Evolutionary conservation across 2,113 vertebrate genomes (phyloP), one percentile per base, ranked within the genome.

Genomic region (Sterna hirundo): DNA sequence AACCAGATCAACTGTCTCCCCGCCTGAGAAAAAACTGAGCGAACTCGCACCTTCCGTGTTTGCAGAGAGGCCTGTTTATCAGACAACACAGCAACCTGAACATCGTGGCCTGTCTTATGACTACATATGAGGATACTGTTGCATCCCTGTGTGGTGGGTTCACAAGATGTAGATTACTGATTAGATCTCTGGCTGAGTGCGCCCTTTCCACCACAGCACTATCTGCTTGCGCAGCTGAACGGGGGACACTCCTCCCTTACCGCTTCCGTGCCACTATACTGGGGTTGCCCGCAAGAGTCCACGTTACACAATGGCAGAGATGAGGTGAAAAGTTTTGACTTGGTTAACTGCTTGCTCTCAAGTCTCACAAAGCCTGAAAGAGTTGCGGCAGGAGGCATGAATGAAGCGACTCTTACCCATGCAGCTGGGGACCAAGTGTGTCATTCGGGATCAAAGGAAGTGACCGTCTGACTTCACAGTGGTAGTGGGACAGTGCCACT

Each of bases 41-140:
- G 52, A 68, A 85, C 12, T 47, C 0, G 0, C 40, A 60, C 18
- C 46, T 71, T 15, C 15, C 25, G 2, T 0, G 1, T n/a, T 54
- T 54, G 52, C 54, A 62, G 51, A 64, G 26, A 69, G 52, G 18
- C 47, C 72, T 30, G 23, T n/a, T n/a, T 16, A 51, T 25, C 38
- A 71, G 69, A 75, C 65, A 78, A 14, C 65, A 32, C 11, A 58
- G 44, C 26, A 55, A 71, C 13, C 7, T 0, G 4, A 58, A 51
- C 36, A 29, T 2, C 3, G 11, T 9, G 20, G 11, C 7, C 1
- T n/a, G 46, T 42, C 81, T 46, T 51, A 19, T 0, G 0, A 40
- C 60, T 60, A n/a, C 11, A 4, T 49, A 40, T 3, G 34, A 77
- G 46, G 65, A 68, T 18, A 13, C 11, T 16, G 51, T 5, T n/a